phyloP scores from a whole-genome alignment of 2,113 vertebrate genomes.

The Pollimyrus isidori region DNA sequence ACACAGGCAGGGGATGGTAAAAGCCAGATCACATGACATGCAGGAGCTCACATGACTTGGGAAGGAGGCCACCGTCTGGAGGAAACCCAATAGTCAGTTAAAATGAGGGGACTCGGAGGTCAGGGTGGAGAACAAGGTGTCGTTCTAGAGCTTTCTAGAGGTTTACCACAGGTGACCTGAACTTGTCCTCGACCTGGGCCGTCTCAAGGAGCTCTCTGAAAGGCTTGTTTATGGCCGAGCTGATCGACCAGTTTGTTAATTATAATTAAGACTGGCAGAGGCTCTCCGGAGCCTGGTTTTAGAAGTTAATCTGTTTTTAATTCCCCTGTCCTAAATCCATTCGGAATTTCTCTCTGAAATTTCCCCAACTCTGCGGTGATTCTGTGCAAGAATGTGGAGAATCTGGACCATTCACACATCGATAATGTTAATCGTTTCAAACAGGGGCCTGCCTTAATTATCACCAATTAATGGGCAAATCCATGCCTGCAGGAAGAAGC shows the following conservation, averaged over 20 bases:
- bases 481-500: neutral
- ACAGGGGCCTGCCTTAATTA: neutral
- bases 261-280: constrained; percentile 5
- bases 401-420: neutral
- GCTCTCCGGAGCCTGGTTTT: neutral
- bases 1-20: neutral
- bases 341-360: neutral
- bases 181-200: neutral
- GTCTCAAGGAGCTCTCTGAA: neutral
- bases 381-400: neutral
- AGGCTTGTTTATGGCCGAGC: neutral
- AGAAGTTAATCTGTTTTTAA: constrained; percentile 6
- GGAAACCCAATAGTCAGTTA: neutral
- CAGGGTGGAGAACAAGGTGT: neutral
- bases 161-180: neutral
- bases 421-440: neutral
- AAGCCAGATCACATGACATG: neutral
- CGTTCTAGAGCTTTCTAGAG: neutral
- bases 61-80: neutral
- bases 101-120: neutral
- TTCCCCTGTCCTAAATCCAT: neutral
- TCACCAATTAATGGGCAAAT: neutral
- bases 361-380: neutral
- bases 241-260: neutral
- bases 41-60: neutral